A percentile compares a stretch with the other conserved stretches of the same genome.
Evolutionary conservation across 2,888 invertebrate genomes (phyloP).

Genomic region (Pristionchus entomophagus): DNA sequence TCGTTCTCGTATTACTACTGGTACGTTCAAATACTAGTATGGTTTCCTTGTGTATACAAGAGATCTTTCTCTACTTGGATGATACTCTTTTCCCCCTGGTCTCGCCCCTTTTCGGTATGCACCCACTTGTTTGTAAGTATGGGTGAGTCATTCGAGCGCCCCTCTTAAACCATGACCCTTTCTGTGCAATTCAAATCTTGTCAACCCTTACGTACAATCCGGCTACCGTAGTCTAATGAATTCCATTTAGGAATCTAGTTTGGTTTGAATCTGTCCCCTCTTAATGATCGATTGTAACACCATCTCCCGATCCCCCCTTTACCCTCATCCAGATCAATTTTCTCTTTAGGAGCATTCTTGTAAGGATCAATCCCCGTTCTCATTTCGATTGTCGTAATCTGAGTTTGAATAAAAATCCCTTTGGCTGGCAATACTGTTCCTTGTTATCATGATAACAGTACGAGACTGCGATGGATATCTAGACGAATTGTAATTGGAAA

Average conservation of each 20-base stretch:
- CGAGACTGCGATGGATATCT: background rate
- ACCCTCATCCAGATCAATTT: background rate
- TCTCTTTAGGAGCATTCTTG: background rate
- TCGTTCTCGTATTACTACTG: background rate
- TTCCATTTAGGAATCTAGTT: background rate
- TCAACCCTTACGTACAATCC: background rate
- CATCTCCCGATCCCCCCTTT: background rate
- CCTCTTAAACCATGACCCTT: background rate
- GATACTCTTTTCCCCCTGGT: background rate
- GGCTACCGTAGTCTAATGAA: background rate
- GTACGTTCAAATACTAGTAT: background rate
- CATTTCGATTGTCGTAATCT: background rate
- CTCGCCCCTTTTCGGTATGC: background rate
- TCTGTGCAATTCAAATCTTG: conserved; percentile 15
- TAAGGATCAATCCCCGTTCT: background rate
- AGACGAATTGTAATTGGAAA: background rate
- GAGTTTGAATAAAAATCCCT: background rate
- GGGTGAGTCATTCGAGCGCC: background rate
- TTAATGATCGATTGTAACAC: conserved; percentile 21
- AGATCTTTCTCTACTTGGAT: conserved; percentile 11
- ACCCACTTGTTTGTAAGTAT: background rate
- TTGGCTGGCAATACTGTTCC: background rate
- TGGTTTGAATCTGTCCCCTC: background rate
- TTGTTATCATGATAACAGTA: background rate
- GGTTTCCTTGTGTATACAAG: background rate